Evolutionary conservation across 2,888 invertebrate genomes (phyloP).

Genomic region (Thalpophila matura): DNA sequence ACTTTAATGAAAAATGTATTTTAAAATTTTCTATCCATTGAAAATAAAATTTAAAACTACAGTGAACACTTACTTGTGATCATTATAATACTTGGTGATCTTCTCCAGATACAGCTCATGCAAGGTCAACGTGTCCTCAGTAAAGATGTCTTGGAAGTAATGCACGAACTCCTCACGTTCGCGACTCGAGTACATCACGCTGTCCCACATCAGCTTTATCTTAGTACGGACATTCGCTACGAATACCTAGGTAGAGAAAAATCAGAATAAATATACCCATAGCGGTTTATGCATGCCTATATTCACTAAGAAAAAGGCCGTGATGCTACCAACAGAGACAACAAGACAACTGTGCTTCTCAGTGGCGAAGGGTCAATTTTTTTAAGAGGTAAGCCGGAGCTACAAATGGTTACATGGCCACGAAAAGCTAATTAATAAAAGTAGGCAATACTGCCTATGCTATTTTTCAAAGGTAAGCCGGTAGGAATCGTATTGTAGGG

Average conservation of each 20-base stretch:
- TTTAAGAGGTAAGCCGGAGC: too few relatives aligned
- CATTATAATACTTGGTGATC: constrained; percentile 92
- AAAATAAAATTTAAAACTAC: neutral
- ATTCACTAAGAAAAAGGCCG: neutral
- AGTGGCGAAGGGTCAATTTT: too few relatives aligned
- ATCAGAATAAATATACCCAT: neutral
- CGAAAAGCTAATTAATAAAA: too few relatives aligned
- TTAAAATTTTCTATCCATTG: too few relatives aligned
- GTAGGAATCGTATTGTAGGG: too few relatives aligned
- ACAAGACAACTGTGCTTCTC: too few relatives aligned
- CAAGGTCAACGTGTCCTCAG: constrained; percentile 94
- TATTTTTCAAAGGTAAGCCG: too few relatives aligned
- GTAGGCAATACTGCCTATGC: too few relatives aligned
- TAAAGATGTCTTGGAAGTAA: constrained; percentile 93
- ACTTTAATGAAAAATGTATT: too few relatives aligned
- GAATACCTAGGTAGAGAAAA: constrained; percentile 80
- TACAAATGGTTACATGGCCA: too few relatives aligned
- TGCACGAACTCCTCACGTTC: constrained; percentile 92
- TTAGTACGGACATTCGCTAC: constrained; percentile 93
- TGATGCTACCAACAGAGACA: neutral
- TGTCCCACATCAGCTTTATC: constrained; percentile 94
- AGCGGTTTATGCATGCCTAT: neutral
- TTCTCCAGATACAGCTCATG: constrained; percentile 95
- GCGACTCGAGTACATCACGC: constrained; percentile 92
- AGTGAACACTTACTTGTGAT: constrained; percentile 90